These are phyloP conservation scores for Heliopora coerulea DNA, from an alignment of 92 coral and sea anemone genomes.

Conservation along the genomic window DNA sequence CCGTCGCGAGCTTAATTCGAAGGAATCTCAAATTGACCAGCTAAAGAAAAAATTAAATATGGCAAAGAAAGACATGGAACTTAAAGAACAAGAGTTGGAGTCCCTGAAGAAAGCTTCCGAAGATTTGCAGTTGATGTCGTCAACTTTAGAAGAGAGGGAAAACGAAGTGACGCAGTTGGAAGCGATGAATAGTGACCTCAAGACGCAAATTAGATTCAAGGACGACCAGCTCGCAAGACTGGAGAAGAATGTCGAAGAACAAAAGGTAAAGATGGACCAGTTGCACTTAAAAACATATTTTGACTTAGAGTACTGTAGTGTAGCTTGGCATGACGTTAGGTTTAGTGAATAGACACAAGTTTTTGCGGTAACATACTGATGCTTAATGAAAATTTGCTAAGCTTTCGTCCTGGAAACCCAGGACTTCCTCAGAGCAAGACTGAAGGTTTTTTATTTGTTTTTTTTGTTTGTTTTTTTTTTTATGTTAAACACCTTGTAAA, in stretches of 20 bases:
- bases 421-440: no score
- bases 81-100: constrained; percentile 15
- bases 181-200: constrained; percentile 27
- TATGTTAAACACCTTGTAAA: no score
- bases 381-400: no score
- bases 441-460: no score
- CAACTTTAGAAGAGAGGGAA: constrained; percentile 25
- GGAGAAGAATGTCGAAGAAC: constrained; percentile 19
- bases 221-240: constrained; percentile 19
- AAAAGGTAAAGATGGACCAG: constrained; percentile 34
- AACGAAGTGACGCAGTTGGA: constrained; percentile 24
- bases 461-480: no score
- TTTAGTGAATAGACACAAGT: no score
- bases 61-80: background rate
- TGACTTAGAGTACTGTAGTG: no score
- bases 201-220: constrained; percentile 28
- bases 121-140: constrained; percentile 24
- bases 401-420: no score
- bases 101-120: constrained; percentile 30
- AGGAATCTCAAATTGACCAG: constrained; percentile 16
- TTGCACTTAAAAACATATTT: no score
- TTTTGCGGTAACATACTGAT: no score
- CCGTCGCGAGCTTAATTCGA: constrained; percentile 31
- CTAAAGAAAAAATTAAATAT: constrained; percentile 22
- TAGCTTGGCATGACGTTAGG: no score